Conservation (phyloP, 2,888 invertebrate genomes). For the Caenorhabditis uteleia region DNA sequence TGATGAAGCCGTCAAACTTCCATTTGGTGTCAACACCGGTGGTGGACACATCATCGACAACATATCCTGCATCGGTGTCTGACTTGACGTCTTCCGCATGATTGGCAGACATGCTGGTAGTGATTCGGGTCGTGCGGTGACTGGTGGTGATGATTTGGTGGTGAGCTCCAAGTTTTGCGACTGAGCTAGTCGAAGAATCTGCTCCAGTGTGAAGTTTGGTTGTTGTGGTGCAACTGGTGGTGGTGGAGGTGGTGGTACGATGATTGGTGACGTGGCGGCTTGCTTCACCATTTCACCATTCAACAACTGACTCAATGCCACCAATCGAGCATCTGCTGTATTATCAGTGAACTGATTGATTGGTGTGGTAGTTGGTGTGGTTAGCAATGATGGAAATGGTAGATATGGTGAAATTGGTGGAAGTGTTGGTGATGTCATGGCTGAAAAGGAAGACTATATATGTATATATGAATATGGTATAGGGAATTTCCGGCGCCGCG, state of each 20-base stretch:
- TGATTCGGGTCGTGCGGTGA: slow-evolving; percentile 4
- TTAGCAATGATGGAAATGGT: neutral
- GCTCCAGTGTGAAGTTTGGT: slow-evolving; percentile 4
- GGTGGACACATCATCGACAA: slow-evolving; percentile 8
- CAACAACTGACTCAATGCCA: no score
- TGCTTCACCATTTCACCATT: no score
- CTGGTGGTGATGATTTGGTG: slow-evolving; percentile 2
- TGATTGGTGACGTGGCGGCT: neutral
- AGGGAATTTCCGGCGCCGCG: no score
- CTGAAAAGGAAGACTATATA: no score
- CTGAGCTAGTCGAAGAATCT: slow-evolving; percentile 1
- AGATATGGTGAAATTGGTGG: neutral
- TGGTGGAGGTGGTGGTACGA: slow-evolving; percentile 3
- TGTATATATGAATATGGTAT: no score
- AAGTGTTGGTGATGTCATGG: no score
- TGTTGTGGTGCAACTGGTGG: slow-evolving; percentile 1
- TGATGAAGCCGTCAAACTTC: slow-evolving; percentile 18
- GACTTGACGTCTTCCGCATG: slow-evolving; percentile 7
- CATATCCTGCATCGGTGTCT: slow-evolving; percentile 11
- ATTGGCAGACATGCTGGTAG: slow-evolving; percentile 8
- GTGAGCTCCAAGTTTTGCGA: slow-evolving; percentile 3
- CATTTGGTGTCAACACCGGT: slow-evolving; percentile 1
- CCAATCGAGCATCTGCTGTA: neutral
- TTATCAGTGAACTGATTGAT: neutral
- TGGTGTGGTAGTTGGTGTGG: slow-evolving; percentile 2